Percentiles rank a stretch among this genome's conserved stretches.
Evolutionary conservation across 64 coral and sea anemone species (phyloP).

Genomic region (Montipora cactus): DNA sequence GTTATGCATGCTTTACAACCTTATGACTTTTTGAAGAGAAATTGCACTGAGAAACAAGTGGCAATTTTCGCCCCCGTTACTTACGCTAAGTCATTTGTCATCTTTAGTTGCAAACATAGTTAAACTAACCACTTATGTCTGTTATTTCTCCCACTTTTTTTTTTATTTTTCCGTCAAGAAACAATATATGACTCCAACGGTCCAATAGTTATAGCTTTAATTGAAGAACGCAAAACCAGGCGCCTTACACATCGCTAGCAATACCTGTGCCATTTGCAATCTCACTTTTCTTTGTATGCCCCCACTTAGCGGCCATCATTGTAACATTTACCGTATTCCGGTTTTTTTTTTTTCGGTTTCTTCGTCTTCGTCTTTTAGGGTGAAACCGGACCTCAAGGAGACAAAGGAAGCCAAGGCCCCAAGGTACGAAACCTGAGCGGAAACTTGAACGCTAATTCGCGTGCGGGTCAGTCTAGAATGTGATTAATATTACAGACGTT

Average conservation of each 20-base stretch:
- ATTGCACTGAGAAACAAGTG: constrained; percentile 5
- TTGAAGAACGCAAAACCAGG: no score
- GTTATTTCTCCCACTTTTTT: not conserved
- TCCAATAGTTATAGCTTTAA: no score
- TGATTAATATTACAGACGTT: not conserved
- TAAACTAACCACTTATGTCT: not conserved
- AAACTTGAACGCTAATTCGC: not conserved
- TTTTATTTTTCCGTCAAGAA: no score
- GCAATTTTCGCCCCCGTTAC: not conserved
- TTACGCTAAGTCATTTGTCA: not conserved
- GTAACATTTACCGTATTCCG: not conserved
- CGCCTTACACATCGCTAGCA: no score
- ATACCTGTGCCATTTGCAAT: no score
- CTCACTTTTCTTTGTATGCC: no score
- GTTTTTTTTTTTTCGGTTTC: not conserved
- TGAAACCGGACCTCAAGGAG: constrained; percentile 1
- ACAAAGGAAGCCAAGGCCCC: constrained; percentile 22
- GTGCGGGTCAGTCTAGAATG: not conserved
- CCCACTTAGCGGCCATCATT: not conserved
- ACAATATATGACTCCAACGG: no score
- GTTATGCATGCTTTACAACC: not conserved
- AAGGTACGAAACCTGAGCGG: not conserved
- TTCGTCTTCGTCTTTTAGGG: not conserved
- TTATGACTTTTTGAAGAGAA: not conserved
- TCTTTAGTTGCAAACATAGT: no score